Conservation (phyloP, 2,888 invertebrate species). For the Polyploca ridens region DNA sequence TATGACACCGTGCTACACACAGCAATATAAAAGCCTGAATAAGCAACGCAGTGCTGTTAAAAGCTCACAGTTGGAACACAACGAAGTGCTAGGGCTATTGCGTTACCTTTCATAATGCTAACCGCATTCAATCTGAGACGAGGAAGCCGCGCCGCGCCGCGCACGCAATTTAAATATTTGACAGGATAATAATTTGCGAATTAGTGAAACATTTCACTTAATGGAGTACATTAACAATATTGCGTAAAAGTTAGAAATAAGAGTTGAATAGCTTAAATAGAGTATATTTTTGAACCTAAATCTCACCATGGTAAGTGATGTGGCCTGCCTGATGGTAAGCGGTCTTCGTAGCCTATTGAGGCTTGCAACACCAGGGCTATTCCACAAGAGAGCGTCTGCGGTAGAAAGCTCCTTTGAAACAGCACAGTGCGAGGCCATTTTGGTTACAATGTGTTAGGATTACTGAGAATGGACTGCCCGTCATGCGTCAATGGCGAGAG, state of each 20-base stretch:
- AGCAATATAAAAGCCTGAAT: conserved; percentile 21
- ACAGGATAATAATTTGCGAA: conserved; percentile 55
- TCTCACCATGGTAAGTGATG: too few species aligned
- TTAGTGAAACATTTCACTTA: conserved; percentile 34
- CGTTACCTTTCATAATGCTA: conserved; percentile 58
- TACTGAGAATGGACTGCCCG: too few species aligned
- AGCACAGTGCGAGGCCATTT: too few species aligned
- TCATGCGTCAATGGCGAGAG: too few species aligned
- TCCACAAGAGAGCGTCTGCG: too few species aligned
- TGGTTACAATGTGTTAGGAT: too few species aligned
- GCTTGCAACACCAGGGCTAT: too few species aligned
- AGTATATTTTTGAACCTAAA: too few species aligned
- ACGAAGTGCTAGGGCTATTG: conserved; percentile 43
- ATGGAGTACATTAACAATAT: conserved; percentile 19
- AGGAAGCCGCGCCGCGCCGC: conserved; percentile 65
- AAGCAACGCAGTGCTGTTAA: conserved; percentile 28
- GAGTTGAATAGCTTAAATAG: too few species aligned
- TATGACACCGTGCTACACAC: conserved; percentile 19
- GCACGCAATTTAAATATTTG: conserved; percentile 73
- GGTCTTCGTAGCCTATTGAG: too few species aligned
- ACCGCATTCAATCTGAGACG: conserved; percentile 75
- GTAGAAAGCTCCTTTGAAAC: too few species aligned
- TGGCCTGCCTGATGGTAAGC: too few species aligned
- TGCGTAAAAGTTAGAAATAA: conserved; percentile 18
- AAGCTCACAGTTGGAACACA: conserved; percentile 33